Evolutionary conservation across 2,888 invertebrate genomes (phyloP).

Genomic region (Deilephila porcellus): DNA sequence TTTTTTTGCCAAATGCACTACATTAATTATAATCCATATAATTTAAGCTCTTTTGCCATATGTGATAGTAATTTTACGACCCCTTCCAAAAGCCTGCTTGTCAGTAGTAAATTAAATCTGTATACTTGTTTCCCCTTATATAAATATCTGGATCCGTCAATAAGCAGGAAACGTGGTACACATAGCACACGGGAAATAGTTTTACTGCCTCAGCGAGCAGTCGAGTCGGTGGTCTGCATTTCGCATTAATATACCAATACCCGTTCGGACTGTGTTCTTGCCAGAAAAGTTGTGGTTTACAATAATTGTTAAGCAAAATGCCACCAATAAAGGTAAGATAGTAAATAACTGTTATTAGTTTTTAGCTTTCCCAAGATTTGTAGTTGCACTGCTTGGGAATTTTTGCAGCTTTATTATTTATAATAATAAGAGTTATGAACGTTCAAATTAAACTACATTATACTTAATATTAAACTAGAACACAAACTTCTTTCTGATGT

Average conservation of each 20-base stretch:
- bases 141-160: slow-evolving; percentile 6
- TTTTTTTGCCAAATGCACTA: too few relatives aligned
- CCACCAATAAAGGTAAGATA: slow-evolving; percentile 15
- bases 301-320: background rate
- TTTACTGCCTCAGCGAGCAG: slow-evolving; percentile 10
- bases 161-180: background rate
- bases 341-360: background rate
- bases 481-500: too few relatives aligned
- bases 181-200: slow-evolving; percentile 4
- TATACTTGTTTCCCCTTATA: background rate
- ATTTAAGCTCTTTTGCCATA: too few relatives aligned
- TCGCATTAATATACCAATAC: background rate
- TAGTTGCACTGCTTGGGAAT: background rate
- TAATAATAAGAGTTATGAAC: too few relatives aligned
- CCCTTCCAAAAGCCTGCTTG: background rate
- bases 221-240: slow-evolving; percentile 4
- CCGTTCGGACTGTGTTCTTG: background rate
- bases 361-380: background rate
- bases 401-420: background rate
- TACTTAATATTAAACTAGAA: too few relatives aligned
- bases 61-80: background rate
- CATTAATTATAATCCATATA: too few relatives aligned
- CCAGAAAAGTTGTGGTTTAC: background rate
- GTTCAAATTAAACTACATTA: too few relatives aligned
- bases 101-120: background rate